Evolutionary conservation across 2,113 vertebrate genomes (phyloP).

Genomic region (Onychorhynchus coronatus): DNA sequence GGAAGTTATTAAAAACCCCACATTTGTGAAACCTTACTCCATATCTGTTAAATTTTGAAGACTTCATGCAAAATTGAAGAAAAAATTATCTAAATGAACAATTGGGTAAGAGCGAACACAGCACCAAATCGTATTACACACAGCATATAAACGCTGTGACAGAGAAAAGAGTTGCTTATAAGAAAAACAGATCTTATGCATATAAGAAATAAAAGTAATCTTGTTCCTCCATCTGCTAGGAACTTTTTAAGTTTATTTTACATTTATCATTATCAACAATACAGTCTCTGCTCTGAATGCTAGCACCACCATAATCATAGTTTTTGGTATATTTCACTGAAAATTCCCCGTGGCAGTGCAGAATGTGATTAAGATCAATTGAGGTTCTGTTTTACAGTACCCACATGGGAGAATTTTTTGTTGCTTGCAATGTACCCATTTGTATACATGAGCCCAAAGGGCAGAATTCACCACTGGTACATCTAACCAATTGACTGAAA

Average conservation of each 20-base stretch:
- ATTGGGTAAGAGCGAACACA: background rate
- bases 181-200: background rate
- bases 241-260: conserved; percentile 14
- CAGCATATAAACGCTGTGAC: background rate
- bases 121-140: background rate
- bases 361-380: background rate
- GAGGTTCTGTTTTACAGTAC: background rate
- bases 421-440: background rate
- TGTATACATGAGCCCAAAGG: background rate
- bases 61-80: background rate
- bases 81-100: background rate
- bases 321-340: background rate
- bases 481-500: background rate
- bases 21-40: background rate
- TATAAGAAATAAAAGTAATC: background rate
- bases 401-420: background rate
- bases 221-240: background rate
- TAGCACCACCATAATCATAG: background rate
- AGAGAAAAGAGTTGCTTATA: background rate
- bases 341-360: background rate
- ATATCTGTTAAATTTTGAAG: background rate
- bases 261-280: background rate
- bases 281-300: background rate
- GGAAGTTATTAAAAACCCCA: background rate
- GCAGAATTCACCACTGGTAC: background rate